These are phyloP conservation scores for Argyra leucocephala DNA, from an alignment of 2,888 invertebrate species.

Conservation along the genomic window DNA sequence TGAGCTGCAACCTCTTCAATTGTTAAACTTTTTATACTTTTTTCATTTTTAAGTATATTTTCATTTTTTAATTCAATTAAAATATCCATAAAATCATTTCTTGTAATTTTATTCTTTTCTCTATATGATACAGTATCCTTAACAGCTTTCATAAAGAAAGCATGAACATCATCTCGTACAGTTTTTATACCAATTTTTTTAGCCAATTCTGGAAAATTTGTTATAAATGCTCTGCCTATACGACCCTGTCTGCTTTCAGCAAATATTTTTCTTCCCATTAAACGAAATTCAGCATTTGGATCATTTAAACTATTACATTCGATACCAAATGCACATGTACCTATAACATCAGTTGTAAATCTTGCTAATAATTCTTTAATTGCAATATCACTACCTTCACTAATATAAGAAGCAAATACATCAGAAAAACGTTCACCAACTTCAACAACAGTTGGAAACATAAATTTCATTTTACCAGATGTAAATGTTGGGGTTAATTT, in stretches of 20 bases:
- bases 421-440: slow-evolving; percentile 25
- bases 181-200: slow-evolving; percentile 29
- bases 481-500: slow-evolving; percentile 46
- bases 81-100: slow-evolving; percentile 43
- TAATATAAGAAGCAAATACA: slow-evolving; percentile 22
- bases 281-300: slow-evolving; percentile 30
- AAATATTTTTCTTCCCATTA: slow-evolving; percentile 21
- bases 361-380: slow-evolving; percentile 34
- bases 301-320: slow-evolving; percentile 34
- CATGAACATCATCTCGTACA: slow-evolving; percentile 18
- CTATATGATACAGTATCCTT: slow-evolving; percentile 30
- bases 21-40: slow-evolving; percentile 22
- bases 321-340: slow-evolving; percentile 37
- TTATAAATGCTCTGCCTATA: slow-evolving; percentile 26
- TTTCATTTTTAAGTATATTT: slow-evolving; percentile 12
- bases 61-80: slow-evolving; percentile 34
- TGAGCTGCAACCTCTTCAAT: slow-evolving; percentile 48
- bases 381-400: slow-evolving; percentile 26
- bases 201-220: slow-evolving; percentile 30
- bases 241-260: slow-evolving; percentile 24
- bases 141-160: slow-evolving; percentile 19
- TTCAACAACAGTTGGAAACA: slow-evolving; percentile 38
- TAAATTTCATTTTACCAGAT: slow-evolving; percentile 45
- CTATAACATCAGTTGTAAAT: slow-evolving; percentile 42
- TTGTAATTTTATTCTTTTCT: slow-evolving; percentile 29